Base-by-base conservation (phyloP, 2,113 vertebrate species). In the Ctenodactylus gundi region DNA sequence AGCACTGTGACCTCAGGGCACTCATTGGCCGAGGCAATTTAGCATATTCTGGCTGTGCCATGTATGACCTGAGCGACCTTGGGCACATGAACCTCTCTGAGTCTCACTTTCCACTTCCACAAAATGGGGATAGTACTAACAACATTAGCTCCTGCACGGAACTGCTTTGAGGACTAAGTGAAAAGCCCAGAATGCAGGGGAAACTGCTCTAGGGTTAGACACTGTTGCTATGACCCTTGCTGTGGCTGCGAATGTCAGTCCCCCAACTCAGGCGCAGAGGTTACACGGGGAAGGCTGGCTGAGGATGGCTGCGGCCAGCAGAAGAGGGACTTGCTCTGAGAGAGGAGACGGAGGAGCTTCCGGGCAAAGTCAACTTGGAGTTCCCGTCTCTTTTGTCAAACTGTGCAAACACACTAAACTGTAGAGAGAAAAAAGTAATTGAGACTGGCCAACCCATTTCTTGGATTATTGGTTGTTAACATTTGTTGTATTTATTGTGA, bases 261-360 rank as follows among this genome's bases (percentile, higher is more conserved):
- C 70, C 15, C 44, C 27, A 31, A 25, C 64, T 62, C 20, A 39
- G 23, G 49, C 29, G 49, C 14, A 49, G 12, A 60, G 29, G 25
- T 75, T 23, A 6, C 2, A 1, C 4, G 6, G 29, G 29, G 36
- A 23, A 25, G 36, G 18, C 46, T 18, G 18, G 70, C 2, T 1
- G 3, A 7, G 27, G 31, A 3, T 4, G 29, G 34, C 68, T 18
- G 5, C 0, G 0, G 10, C 14, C 6, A 8, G 5, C 15, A 8
- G 17, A 17, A 57, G 29, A 65, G 1, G 57, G 25, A 1, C 34
- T 17, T 12, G 1, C 34, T 82, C 6, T 31, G 57, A 11, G 5
- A 4, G 4, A 15, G 39, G 36, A 39, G 46, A 6, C 53, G 1
- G 1, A 39, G 31, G 4, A 31, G 29, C n/a, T 83, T 53, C 27